A percentile compares a stretch with the other conserved stretches of the same genome.
Conservation (phyloP, 2,113 vertebrate species). For the Mugil cephalus region DNA sequence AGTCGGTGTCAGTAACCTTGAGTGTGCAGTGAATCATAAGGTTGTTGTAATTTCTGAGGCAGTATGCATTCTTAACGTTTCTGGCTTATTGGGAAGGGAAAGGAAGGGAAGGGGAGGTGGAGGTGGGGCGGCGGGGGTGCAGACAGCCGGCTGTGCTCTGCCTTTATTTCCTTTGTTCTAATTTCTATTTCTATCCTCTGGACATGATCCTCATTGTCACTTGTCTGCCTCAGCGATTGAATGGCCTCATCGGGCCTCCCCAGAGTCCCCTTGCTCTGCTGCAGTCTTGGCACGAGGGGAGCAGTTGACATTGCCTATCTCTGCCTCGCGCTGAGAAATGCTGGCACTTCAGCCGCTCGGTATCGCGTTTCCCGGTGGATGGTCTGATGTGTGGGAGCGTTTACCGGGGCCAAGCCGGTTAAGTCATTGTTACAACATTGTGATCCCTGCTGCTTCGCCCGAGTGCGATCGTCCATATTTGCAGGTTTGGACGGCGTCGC, state of each 20-base stretch:
- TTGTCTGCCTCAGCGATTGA: conserved; percentile 62
- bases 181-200: conserved; percentile 76
- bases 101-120: too few relatives aligned
- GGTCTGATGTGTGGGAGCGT: conserved; percentile 32
- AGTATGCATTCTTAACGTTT: conserved; percentile 27
- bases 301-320: conserved; percentile 33
- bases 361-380: conserved; percentile 30
- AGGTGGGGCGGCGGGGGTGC: conserved; percentile 3
- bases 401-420: neutral
- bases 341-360: conserved; percentile 23
- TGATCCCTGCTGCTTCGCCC: conserved; percentile 6
- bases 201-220: conserved; percentile 73
- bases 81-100: conserved; percentile 1
- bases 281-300: conserved; percentile 56
- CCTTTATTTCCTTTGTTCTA: conserved; percentile 74
- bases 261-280: conserved; percentile 44
- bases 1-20: conserved; percentile 36
- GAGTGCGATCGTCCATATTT: neutral
- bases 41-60: conserved; percentile 17
- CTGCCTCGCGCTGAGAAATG: conserved; percentile 18
- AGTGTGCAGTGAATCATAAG: conserved; percentile 17
- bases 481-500: neutral
- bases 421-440: neutral
- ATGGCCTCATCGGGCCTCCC: conserved; percentile 63
- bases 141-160: conserved; percentile 48